Base-by-base conservation (phyloP, 2,797 vertebrate genomes). In the Delichon dasypus region DNA sequence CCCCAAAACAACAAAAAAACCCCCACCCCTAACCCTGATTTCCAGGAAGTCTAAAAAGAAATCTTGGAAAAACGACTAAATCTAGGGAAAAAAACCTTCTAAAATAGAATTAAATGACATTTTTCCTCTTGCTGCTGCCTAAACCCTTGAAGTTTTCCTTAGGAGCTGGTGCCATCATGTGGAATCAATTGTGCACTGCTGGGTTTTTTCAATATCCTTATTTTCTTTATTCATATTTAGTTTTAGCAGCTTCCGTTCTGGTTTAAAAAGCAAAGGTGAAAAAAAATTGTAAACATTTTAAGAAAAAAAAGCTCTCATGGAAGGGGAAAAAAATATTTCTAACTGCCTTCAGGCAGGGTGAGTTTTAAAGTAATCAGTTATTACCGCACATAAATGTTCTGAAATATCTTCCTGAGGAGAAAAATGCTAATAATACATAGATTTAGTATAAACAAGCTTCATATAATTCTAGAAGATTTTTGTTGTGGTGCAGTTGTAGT, bases 121-220 rank as follows among this genome's bases (percentile, higher is more conserved):
- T 65, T 77, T n/a, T 57, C 5, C 0, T 44, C 26, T 70, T 61
- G n/a, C 60, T 60, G 5, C 55, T 87, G 55, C 40, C 34, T 25
- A 38, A 92, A 57, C 18, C 18, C 1, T 30, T 38, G 25, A 6
- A 6, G 44, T 11, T 36, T 94, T 55, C 65, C 90, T 90, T 76
- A 29, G 91, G 88, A 83, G 64, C 30, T 95, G 79, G 72, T 91
- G 95, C 95, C 97, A 93, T 93, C 95, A 2, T 20, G 96, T 94
- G 96, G 95, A 73, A 29, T 42, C 62, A 88, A 17, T 10, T 25
- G 16, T 30, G 42, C 66, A 92, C 64, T 95, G 76, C 78, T 64
- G 26, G 5, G 16, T 34, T 75, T 71, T n/a, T 3, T 1, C 58
- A 79, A 44, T 8, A 48, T 0, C 13, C 8, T 55, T 18, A 4